Evolutionary conservation across 2,888 invertebrate genomes (phyloP), one percentile per base, ranked within the genome.

Genomic region (Calliopum simillimum): DNA sequence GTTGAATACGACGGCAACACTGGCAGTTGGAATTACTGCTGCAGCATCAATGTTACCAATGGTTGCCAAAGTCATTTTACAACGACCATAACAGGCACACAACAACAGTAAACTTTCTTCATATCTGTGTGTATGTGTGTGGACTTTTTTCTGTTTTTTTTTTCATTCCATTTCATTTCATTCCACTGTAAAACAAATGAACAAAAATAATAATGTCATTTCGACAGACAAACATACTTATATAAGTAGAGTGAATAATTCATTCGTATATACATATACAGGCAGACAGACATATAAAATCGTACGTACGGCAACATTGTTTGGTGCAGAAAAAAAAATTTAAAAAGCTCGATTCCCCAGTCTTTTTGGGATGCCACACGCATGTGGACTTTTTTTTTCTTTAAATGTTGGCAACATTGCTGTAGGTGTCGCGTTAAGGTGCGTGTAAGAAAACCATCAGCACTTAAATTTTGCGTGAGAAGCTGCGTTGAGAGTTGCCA

Each of bases 1-100:
- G 62, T 44, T 71, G 73, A 69, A 70, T 56, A 65, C 67, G 65
- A 68, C 55, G 6, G 11, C 41, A 41, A 43, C 51, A 41, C 16
- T 56, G 14, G 59, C 46, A 33, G 41, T 23, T 25, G 5, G 23
- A 53, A 43, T 58, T 12, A 23, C 46, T 12, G 25, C 19, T 47
- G 33, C 49, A 59, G 51, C 46, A 46, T 47, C 23, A 14, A 23
- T 62, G 47, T 3, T 43, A 46, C 23, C 23, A 14, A 23, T 62
- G 47, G 21, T 43, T 23, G 47, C 64, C 64, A 51, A 51, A 51
- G 33, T n/a, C 64, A 51, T 33, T 47, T 47, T 61, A 44, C 47
- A 51, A 11, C 51, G 41, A 41, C 41, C 12, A 51, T 11, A 12
- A 51, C 19, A 16, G 47, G 23, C 67, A 33, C 25, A 25, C 23